Base-by-base conservation (phyloP, 92 coral and sea anemone genomes). In the Scolanthus callimorphus region DNA sequence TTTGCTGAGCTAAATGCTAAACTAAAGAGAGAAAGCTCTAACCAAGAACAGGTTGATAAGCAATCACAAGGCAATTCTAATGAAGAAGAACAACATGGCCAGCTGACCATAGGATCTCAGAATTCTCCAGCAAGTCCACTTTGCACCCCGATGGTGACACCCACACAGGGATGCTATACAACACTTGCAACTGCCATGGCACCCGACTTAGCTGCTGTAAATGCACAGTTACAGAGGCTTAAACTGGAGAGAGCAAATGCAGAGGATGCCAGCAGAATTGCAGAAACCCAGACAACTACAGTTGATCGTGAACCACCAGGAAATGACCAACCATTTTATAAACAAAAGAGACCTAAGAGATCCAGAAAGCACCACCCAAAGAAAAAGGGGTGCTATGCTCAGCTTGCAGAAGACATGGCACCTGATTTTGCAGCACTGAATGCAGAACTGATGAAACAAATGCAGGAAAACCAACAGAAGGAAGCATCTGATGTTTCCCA, bases 331-430 rank as follows among this genome's bases (percentile, higher is more conserved):
- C 49, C 3, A 24, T 37, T 46, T 4, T 20, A 46, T 10, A 46
- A 46, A 4, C 22, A 27, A n/a, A 53, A 67, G 63, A 67, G 49
- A 20, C 64, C 65, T 31, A 82, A 68, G 48, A 57, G 59, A 49
- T n/a, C 79, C 31, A 49, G 48, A 25, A 82, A n/a, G n/a, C n/a
- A 76, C 48, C 69, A 63, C 27, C 44, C 34, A 9, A 76, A 63
- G 59, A 63, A 44, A 11, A 76, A 71, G 20, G 39, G 71, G 19
- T 85, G 95, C 26, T 85, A 85, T 63, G 63, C 55, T 4, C 59
- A 72, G 66, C 59, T 81, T 58, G 89, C 95, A 8, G 74, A 68
- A 45, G 83, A 69, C 43, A 72, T 81, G 10, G 77, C 82, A 3
- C 74, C 60, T 27, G 76, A 76, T 20, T 61, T 82, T 27, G 74